Percentiles rank a stretch among this genome's conserved stretches.
These are phyloP conservation scores for Loripinus fragilis DNA, from an alignment of 2,888 invertebrate species.

Conservation along the genomic window DNA sequence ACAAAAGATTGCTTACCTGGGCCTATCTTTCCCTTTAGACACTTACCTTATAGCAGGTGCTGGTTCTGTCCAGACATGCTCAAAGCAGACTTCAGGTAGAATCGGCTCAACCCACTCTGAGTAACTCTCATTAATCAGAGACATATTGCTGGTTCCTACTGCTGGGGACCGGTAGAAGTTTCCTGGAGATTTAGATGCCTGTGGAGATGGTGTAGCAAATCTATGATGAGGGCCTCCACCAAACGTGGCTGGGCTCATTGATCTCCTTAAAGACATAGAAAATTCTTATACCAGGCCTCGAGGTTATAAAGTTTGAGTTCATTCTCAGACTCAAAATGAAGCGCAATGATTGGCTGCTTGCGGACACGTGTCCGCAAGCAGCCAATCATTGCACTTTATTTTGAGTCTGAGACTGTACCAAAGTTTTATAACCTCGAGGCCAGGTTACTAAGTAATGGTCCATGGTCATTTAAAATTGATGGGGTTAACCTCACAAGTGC, in stretches of 20 bases:
- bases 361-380: too few relatives aligned
- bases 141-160: constrained; percentile 69
- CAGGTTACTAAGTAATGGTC: too few relatives aligned
- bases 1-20: too few relatives aligned
- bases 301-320: too few relatives aligned
- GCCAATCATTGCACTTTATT: too few relatives aligned
- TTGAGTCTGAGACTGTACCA: too few relatives aligned
- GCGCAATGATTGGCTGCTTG: too few relatives aligned
- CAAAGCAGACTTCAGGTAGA: constrained; percentile 93
- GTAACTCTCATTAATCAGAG: constrained; percentile 74
- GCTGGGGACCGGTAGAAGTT: constrained; percentile 72
- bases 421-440: too few relatives aligned
- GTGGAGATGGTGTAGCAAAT: constrained; percentile 76
- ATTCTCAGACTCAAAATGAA: too few relatives aligned
- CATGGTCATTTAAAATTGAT: too few relatives aligned
- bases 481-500: neutral
- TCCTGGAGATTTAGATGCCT: constrained; percentile 69
- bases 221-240: constrained; percentile 61
- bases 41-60: constrained; percentile 82
- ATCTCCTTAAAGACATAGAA: constrained; percentile 83
- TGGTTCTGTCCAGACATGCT: constrained; percentile 94
- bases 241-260: constrained; percentile 79
- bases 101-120: constrained; percentile 86
- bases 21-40: too few relatives aligned
- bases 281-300: too few relatives aligned